A percentile compares a stretch with the other conserved stretches of the same genome.
Evolutionary conservation across 2,888 invertebrate genomes (phyloP).

Genomic region (Conomelus anceps): DNA sequence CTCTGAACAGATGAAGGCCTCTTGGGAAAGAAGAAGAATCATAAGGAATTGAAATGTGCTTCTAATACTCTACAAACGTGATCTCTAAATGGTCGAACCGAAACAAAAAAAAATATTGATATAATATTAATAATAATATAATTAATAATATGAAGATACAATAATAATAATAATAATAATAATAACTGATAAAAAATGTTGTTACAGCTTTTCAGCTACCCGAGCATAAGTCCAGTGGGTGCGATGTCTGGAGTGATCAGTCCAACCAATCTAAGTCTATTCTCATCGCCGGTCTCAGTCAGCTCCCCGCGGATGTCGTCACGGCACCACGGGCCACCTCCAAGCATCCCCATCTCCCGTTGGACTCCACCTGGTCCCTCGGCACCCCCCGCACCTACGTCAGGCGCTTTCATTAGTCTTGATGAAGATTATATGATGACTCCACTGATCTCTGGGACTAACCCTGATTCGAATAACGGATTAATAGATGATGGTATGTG

Average conservation of each 20-base stretch:
- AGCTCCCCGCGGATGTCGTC: slow-evolving; percentile 65
- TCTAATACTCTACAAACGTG: no score
- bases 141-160: no score
- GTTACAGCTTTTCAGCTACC: slow-evolving; percentile 84
- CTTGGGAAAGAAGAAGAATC: no score
- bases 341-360: slow-evolving; percentile 38
- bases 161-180: no score
- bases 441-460: slow-evolving; percentile 54
- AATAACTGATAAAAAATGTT: no score
- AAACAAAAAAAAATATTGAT: no score
- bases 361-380: slow-evolving; percentile 39
- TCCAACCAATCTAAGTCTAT: slow-evolving; percentile 78
- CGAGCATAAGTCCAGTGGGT: slow-evolving; percentile 72
- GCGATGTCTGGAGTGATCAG: slow-evolving; percentile 78
- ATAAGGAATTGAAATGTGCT: no score
- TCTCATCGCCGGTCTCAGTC: slow-evolving; percentile 57
- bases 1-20: no score
- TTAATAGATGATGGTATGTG: slow-evolving; percentile 71
- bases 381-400: slow-evolving; percentile 52
- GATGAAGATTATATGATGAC: slow-evolving; percentile 95
- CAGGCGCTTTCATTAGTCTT: slow-evolving; percentile 74
- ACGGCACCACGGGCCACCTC: slow-evolving; percentile 43
- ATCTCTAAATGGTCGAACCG: no score
- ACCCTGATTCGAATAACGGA: slow-evolving; percentile 48
- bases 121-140: no score